Evolutionary conservation across 2,113 vertebrate genomes (phyloP), one percentile per base, ranked within the genome.

Genomic region (Macaca nemestrina): DNA sequence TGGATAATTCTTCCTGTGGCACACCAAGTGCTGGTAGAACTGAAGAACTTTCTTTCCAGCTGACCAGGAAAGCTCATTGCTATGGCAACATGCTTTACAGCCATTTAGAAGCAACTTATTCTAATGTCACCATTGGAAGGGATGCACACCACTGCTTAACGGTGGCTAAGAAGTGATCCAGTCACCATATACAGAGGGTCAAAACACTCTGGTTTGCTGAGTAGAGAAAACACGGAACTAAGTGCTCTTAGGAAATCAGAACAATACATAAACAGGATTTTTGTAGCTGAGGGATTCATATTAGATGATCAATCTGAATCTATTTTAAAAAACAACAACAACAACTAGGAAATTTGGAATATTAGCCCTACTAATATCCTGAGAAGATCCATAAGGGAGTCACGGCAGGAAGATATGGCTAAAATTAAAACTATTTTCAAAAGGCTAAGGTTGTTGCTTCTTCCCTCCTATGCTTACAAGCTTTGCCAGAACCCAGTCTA

Each of bases 391-490:
- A 10, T 90, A 95, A 96, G 20, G 25, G 70, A 64, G 0, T 50
- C 83, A 85, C 94, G 94, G 88, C 92, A 97, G 87, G 48, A 87
- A 81, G 22, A 87, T 20, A 68, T 92, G 10, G 12, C 75, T 97
- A 95, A 95, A 97, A 97, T 92, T 95, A 86, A 96, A 97, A 96
- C 23, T 93, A 79, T 88, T 95, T 97, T 95, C 93, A 50, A 83
- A 95, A 93, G 57, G 40, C 86, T 92, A 97, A 67, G 14, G 14
- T 79, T 87, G 67, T 70, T 43, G 25, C 43, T 10, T 93, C 84
- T 93, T 10, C 64, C 82, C 61, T 93, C 52, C 57, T 85, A 25
- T 92, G 61, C 59, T 95, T 10, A 0, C 88, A 68, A 96, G 80
- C 79, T 57, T 1, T 81, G 93, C 91, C 64, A n/a, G 72, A 97